Base-by-base conservation (phyloP, 2,113 vertebrate genomes). In the Guaruba guarouba region DNA sequence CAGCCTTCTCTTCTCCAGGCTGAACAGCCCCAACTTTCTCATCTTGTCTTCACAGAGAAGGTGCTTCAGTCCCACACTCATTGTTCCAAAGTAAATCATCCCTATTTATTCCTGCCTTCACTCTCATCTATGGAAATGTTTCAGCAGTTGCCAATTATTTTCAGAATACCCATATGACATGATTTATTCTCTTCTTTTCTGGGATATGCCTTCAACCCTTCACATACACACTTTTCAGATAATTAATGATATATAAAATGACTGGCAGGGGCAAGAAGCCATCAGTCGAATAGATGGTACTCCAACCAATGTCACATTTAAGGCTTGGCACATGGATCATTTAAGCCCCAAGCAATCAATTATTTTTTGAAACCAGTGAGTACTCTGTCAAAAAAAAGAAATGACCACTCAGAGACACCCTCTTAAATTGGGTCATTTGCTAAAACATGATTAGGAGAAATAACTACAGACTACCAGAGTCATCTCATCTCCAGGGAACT, bases 211-310 rank as follows among this genome's bases (percentile, higher is more conserved):
- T 86, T 73, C 33, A 84, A 71, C 51, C 18, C 48, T 84, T 90
- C 44, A 88, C 52, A 46, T 46, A 82, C 6, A 67, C 61, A 37
- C 43, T 93, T 88, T 91, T 74, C 61, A 79, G 62, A 93, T 76
- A 89, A 93, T 75, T 82, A 94, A 90, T 86, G 61, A 93, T 52
- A 51, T 62, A 91, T 75, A 66, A 92, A 95, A 90, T 93, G 62
- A 92, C n/a, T 92, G 77, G 86, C 83, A 97, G 33, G 76, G 93
- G 93, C 88, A 95, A 88, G 79, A 94, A 94, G 93, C 76, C 94
- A 88, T 68, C 54, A 51, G 75, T 17, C 54, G 92, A 94, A 96
- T 80, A 88, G 63, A 77, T 5, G 52, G 27, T 41, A 75, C n/a
- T 81, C 55, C 73, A 93, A 89, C 79, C 76, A 90, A 71, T 68